Conservation (phyloP, 2,888 invertebrate species). For the Lasioglossum zephyrum region DNA sequence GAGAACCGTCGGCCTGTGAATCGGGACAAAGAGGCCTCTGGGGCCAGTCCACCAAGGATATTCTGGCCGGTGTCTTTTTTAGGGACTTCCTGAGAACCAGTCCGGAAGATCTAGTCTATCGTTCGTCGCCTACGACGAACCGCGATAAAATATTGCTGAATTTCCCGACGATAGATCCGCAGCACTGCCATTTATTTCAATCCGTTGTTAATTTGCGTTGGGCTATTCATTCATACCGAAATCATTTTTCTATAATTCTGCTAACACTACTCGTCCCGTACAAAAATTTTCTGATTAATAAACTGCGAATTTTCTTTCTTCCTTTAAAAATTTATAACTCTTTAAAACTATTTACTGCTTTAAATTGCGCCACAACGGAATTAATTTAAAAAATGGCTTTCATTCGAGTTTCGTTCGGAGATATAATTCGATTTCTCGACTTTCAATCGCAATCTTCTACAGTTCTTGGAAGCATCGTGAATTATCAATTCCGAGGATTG, state of each 20-base stretch:
- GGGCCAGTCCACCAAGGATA: neutral
- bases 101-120: conserved; percentile 48
- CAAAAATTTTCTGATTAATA: neutral
- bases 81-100: conserved; percentile 52
- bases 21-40: conserved; percentile 30
- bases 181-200: neutral
- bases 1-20: conserved; percentile 23
- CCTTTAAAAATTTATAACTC: neutral
- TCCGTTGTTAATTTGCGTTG: no score
- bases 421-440: neutral
- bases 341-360: neutral
- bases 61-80: conserved; percentile 37
- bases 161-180: neutral
- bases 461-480: neutral
- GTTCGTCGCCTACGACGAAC: neutral
- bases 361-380: neutral
- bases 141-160: neutral
- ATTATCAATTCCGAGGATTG: neutral
- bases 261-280: neutral
- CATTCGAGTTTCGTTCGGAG: neutral
- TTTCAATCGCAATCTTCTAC: neutral
- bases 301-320: no score
- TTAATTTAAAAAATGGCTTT: neutral
- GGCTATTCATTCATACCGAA: neutral
- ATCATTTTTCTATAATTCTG: neutral